A percentile compares a stretch with the other conserved stretches of the same genome.
phyloP scores from a whole-genome alignment of 2,113 vertebrate species.

The Oriolus oriolus region DNA sequence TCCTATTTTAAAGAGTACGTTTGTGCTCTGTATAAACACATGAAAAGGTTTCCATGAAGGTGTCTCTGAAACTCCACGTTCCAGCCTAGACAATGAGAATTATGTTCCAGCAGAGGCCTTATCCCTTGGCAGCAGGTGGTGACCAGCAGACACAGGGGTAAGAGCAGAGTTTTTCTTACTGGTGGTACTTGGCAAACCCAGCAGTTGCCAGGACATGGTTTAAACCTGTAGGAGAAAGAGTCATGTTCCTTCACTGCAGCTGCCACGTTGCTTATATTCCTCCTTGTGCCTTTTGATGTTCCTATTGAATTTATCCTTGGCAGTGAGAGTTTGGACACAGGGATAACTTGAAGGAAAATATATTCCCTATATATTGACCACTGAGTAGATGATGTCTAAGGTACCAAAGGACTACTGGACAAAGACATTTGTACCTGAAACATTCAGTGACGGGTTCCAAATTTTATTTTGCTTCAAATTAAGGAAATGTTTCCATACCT shows the following conservation, averaged over 20 bases:
- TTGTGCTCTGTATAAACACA: not conserved
- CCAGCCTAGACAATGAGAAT: not conserved
- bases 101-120: not conserved
- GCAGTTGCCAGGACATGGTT: not conserved
- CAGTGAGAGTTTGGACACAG: not conserved
- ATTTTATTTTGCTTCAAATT: not conserved
- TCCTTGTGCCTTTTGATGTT: not conserved
- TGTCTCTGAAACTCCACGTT: not conserved
- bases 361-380: accelerated
- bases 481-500: not conserved
- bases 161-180: not conserved
- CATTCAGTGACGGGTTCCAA: not conserved
- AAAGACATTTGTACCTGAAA: not conserved
- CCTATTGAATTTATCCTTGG: not conserved
- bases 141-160: not conserved
- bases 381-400: not conserved
- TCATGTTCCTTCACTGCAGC: not conserved
- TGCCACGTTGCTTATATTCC: not conserved
- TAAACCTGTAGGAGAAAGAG: not conserved
- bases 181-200: not conserved
- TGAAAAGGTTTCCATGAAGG: not conserved
- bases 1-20: not conserved
- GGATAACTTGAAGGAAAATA: not conserved
- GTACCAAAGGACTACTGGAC: not conserved
- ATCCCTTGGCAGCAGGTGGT: not conserved